Percentiles rank a stretch among this genome's conserved stretches.
These are phyloP conservation scores for Meandrusa payeni DNA, from an alignment of 2,888 invertebrate species.

Conservation along the genomic window DNA sequence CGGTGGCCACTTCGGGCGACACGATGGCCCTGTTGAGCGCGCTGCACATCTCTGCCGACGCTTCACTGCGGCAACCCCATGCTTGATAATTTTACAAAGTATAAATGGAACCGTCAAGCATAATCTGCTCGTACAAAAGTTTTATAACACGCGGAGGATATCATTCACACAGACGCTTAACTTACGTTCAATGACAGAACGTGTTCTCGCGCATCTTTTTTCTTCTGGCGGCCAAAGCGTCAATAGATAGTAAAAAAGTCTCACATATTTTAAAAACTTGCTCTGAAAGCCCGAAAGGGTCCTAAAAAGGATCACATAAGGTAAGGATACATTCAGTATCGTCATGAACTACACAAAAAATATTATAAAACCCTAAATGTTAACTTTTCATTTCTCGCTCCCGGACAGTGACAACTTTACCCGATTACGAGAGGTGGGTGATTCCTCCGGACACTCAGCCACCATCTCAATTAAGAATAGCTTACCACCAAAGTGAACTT, in stretches of 20 bases:
- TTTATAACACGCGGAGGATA: slow-evolving; percentile 19
- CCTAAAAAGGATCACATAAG: no score
- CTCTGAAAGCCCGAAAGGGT: no score
- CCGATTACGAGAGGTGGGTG: no score
- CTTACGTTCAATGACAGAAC: slow-evolving; percentile 13
- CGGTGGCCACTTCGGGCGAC: slow-evolving; percentile 53
- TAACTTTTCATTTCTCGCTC: no score
- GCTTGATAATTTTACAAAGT: slow-evolving; percentile 26
- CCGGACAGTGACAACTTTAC: no score
- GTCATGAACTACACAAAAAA: no score
- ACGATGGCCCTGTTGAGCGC: slow-evolving; percentile 49
- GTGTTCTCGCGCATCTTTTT: background rate
- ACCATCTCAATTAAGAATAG: no score
- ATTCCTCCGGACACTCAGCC: no score
- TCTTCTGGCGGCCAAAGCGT: background rate
- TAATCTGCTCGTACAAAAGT: slow-evolving; percentile 16
- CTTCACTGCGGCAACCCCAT: slow-evolving; percentile 38
- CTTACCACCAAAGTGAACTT: no score
- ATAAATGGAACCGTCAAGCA: slow-evolving; percentile 21
- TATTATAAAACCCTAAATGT: no score
- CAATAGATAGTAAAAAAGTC: background rate
- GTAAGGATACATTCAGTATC: no score
- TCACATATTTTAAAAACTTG: no score
- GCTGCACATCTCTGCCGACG: slow-evolving; percentile 44
- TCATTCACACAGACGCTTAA: slow-evolving; percentile 6